These are phyloP conservation scores for Lophochroa leadbeateri DNA, from an alignment of 2,113 vertebrate species.

Conservation along the genomic window DNA sequence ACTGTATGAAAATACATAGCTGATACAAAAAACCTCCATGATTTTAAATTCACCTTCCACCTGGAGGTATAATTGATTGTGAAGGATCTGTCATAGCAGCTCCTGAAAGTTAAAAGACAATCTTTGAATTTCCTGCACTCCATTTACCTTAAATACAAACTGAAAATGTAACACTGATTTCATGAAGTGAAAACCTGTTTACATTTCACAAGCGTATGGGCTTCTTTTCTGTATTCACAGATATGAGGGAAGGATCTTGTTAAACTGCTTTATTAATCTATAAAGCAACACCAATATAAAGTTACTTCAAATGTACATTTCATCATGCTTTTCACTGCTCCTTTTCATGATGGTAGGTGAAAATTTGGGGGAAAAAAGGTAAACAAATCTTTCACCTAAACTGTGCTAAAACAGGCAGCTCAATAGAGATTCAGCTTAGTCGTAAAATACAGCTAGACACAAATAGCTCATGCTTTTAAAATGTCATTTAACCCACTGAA, in stretches of 20 bases:
- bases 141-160: background rate
- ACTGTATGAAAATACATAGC: background rate
- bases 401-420: background rate
- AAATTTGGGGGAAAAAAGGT: background rate
- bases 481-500: background rate
- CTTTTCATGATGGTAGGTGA: background rate
- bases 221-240: background rate
- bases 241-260: accelerated
- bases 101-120: slow-evolving; percentile 57
- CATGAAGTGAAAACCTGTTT: background rate
- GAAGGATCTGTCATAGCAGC: slow-evolving; percentile 52
- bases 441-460: background rate
- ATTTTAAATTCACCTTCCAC: slow-evolving; percentile 70
- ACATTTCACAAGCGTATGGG: background rate
- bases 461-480: background rate
- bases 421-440: background rate
- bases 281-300: background rate
- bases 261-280: background rate
- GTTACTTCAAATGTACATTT: background rate
- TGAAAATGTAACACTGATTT: background rate
- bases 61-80: slow-evolving; percentile 50
- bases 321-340: background rate
- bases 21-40: background rate
- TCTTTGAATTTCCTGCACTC: background rate
- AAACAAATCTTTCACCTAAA: background rate